Conservation (phyloP, 2,113 vertebrate species). For the Eonycteris spelaea region DNA sequence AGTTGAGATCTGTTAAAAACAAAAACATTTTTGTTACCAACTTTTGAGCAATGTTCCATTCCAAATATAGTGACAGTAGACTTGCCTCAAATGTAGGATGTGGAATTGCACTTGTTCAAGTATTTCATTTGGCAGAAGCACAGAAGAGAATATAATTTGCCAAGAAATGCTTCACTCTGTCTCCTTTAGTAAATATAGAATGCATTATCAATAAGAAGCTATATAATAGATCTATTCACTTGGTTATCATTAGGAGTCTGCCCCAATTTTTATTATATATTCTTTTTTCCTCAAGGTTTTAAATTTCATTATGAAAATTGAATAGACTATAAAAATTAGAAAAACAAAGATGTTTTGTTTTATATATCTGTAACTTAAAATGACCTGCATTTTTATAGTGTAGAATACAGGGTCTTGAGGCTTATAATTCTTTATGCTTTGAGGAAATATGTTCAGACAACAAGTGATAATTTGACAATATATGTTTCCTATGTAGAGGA, state of each 20-base stretch:
- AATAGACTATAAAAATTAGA: slow-evolving; percentile 12
- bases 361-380: neutral
- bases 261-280: neutral
- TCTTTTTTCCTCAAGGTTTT: slow-evolving; percentile 39
- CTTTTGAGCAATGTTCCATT: slow-evolving; percentile 61
- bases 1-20: slow-evolving; percentile 61
- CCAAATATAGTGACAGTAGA: slow-evolving; percentile 78
- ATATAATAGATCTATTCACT: slow-evolving; percentile 36
- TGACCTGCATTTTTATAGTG: neutral
- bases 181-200: slow-evolving; percentile 66
- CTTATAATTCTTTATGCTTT: neutral
- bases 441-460: neutral
- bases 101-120: slow-evolving; percentile 78
- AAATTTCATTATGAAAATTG: slow-evolving; percentile 30
- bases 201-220: slow-evolving; percentile 62
- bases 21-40: slow-evolving; percentile 72
- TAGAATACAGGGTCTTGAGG: neutral
- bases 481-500: neutral
- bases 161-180: slow-evolving; percentile 74
- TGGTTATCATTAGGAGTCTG: neutral
- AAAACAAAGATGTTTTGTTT: slow-evolving; percentile 20
- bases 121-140: slow-evolving; percentile 75
- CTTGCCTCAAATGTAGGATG: slow-evolving; percentile 74
- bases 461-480: neutral
- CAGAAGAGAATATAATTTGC: slow-evolving; percentile 66